These are phyloP conservation scores for Archivesica marissinica DNA, from an alignment of 1,140 invertebrate species.

Conservation along the genomic window DNA sequence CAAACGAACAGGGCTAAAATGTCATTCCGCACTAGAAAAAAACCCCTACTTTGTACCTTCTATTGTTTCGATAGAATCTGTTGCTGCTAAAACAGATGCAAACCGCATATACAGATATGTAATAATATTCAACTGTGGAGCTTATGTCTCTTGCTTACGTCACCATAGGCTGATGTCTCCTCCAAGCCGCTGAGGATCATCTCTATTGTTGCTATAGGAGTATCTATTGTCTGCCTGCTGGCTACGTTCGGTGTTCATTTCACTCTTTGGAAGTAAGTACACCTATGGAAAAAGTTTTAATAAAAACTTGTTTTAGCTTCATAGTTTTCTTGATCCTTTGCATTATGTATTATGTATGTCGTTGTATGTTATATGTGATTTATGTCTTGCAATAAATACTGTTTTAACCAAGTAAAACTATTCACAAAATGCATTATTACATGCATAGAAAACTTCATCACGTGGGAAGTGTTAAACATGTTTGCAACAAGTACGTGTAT, in stretches of 20 bases:
- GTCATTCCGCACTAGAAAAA: too few species aligned
- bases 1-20: too few species aligned
- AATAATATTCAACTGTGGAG: too few species aligned
- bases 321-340: not conserved
- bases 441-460: not conserved
- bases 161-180: slow-evolving; percentile 46
- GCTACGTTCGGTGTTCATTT: slow-evolving; percentile 58
- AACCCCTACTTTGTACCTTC: too few species aligned
- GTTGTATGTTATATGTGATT: too few species aligned
- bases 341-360: too few species aligned
- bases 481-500: too few species aligned
- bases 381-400: too few species aligned
- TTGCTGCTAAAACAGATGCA: too few species aligned
- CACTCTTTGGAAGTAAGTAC: slow-evolving; percentile 64
- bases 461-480: not conserved
- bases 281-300: not conserved
- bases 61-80: too few species aligned
- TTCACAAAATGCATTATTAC: not conserved
- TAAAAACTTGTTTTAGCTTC: not conserved
- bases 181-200: slow-evolving; percentile 62
- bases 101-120: too few species aligned
- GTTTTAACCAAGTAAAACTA: not conserved
- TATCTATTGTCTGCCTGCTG: slow-evolving; percentile 61
- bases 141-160: too few species aligned
- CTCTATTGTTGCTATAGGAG: slow-evolving; percentile 65